These are phyloP conservation scores for Peromyscus californicus DNA, from an alignment of 2,113 vertebrate genomes.

Conservation along the genomic window DNA sequence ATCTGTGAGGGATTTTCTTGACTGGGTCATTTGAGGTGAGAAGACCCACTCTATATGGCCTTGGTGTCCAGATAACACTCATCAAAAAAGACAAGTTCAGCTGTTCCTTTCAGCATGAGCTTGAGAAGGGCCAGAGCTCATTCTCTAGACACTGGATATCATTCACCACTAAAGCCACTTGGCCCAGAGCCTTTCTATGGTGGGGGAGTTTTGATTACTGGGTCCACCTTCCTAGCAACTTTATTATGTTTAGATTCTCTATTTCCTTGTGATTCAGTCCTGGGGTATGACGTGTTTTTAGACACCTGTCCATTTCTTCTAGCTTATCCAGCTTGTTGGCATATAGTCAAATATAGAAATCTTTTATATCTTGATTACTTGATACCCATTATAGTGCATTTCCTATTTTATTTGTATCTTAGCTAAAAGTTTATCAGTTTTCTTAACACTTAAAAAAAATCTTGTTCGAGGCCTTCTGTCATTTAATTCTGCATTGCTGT, in stretches of 20 bases:
- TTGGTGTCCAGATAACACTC: background rate
- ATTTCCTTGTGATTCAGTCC: background rate
- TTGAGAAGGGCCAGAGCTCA: background rate
- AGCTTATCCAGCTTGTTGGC: background rate
- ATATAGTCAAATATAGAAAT: background rate
- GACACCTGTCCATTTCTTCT: constrained; percentile 1
- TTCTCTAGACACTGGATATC: background rate
- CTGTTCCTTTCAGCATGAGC: background rate
- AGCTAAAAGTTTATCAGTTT: background rate
- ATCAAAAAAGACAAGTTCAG: background rate
- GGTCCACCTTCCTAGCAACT: background rate
- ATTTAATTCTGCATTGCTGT: background rate
- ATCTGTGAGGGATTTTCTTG: background rate
- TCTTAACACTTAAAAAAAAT: background rate
- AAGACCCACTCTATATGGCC: background rate
- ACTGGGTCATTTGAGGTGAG: background rate
- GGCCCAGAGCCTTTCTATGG: background rate
- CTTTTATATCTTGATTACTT: background rate
- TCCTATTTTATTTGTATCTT: background rate
- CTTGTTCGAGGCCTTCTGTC: background rate
- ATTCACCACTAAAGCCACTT: background rate
- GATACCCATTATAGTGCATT: background rate
- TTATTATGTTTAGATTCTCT: background rate
- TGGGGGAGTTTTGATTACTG: background rate
- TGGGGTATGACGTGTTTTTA: background rate